Conservation (phyloP, 2,797 vertebrate species). For the Artibeus jamaicensis region DNA sequence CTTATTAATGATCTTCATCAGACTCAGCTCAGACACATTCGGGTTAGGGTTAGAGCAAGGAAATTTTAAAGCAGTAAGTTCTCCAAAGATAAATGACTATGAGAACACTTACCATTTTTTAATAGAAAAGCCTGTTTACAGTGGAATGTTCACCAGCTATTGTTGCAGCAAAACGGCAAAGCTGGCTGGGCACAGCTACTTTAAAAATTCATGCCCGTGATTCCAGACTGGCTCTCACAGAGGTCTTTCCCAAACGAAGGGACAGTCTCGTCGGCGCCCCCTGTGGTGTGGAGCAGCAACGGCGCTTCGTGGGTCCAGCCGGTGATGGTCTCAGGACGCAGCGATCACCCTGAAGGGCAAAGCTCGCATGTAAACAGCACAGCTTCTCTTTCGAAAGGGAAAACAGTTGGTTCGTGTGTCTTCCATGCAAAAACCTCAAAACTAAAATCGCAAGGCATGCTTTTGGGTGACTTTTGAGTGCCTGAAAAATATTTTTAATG, state of each 20-base stretch:
- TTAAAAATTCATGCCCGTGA: neutral
- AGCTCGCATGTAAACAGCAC: neutral
- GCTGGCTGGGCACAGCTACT: neutral
- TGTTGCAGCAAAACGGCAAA: neutral
- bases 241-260: neutral
- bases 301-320: accelerated
- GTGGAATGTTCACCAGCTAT: neutral
- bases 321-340: neutral
- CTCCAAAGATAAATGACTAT: neutral
- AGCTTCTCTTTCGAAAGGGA: neutral
- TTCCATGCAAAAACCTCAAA: neutral
- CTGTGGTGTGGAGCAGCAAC: neutral
- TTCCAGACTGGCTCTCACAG: neutral
- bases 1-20: neutral
- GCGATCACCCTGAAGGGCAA: neutral
- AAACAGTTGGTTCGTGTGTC: neutral
- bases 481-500: neutral
- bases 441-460: neutral
- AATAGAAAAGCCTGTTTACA: neutral
- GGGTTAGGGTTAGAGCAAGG: neutral
- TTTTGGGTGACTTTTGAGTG: neutral
- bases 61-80: neutral
- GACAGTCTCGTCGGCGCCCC: neutral
- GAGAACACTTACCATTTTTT: neutral
- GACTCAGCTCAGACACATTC: neutral